These are phyloP conservation scores for Mayetiola destructor DNA, from an alignment of 2,888 invertebrate species.

Conservation along the genomic window DNA sequence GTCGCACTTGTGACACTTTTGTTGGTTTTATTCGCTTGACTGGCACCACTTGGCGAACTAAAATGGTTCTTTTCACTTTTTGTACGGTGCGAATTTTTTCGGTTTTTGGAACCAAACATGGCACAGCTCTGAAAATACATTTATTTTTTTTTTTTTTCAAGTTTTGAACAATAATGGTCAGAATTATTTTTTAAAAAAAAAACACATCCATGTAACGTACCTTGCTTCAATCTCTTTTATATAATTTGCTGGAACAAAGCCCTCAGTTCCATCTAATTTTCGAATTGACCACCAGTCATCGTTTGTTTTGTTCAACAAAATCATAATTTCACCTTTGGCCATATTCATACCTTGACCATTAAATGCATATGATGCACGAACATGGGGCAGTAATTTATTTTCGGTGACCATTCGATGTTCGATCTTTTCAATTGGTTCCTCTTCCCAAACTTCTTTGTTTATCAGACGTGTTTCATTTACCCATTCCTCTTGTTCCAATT, in stretches of 20 bases:
- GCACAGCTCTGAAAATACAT: too few species aligned
- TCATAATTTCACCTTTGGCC: slow-evolving; percentile 80
- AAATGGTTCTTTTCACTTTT: slow-evolving; percentile 77
- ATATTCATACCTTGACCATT: slow-evolving; percentile 84
- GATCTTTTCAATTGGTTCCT: slow-evolving; percentile 71
- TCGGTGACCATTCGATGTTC: slow-evolving; percentile 78
- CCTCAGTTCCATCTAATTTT: slow-evolving; percentile 79
- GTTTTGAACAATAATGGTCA: too few species aligned
- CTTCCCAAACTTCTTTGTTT: slow-evolving; percentile 86
- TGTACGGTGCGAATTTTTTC: slow-evolving; percentile 72
- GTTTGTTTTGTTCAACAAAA: slow-evolving; percentile 86
- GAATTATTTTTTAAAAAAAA: too few species aligned
- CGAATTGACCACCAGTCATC: slow-evolving; percentile 99
- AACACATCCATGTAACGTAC: too few species aligned
- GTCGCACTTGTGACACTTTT: slow-evolving; percentile 27
- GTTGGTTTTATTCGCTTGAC: slow-evolving; percentile 48
- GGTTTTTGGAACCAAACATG: slow-evolving; percentile 67
- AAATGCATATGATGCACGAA: slow-evolving; percentile 75
- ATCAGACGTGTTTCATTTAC: slow-evolving; percentile 67
- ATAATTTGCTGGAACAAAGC: slow-evolving; percentile 96
- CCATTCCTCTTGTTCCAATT: slow-evolving; percentile 55
- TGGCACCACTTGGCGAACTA: slow-evolving; percentile 72
- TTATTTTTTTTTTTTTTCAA: too few species aligned
- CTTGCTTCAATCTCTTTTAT: slow-evolving; percentile 82
- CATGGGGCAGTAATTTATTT: slow-evolving; percentile 76